These are phyloP conservation scores for Apus apus DNA, from an alignment of 2,113 vertebrate genomes.

Conservation along the genomic window DNA sequence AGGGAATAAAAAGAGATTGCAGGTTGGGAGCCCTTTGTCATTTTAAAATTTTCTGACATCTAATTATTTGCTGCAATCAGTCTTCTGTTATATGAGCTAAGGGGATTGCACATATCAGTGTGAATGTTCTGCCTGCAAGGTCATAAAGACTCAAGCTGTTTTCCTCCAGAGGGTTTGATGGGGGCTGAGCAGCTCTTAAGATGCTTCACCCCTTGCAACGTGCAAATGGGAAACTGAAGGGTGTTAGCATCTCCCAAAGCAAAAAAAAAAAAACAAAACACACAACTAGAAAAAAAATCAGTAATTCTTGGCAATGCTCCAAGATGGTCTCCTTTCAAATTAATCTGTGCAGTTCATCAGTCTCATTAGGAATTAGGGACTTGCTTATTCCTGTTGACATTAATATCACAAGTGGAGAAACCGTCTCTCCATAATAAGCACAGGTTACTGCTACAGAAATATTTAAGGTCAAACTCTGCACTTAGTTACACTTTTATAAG, in stretches of 20 bases:
- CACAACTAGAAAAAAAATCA: neutral
- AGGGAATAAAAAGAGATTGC: neutral
- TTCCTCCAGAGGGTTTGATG: neutral
- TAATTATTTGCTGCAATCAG: neutral
- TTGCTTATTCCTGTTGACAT: neutral
- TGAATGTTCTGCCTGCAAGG: neutral
- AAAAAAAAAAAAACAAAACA: neutral
- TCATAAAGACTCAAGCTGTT: neutral
- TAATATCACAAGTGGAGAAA: neutral
- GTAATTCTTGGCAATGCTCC: neutral
- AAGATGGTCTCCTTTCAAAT: neutral
- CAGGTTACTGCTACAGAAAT: neutral
- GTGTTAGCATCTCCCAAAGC: neutral
- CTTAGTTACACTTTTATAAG: neutral
- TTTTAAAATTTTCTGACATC: neutral
- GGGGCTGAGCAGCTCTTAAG: neutral
- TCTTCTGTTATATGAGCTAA: neutral
- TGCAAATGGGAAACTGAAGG: neutral
- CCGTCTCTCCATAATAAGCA: neutral
- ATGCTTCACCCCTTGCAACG: neutral
- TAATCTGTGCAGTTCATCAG: neutral
- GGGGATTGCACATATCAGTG: neutral
- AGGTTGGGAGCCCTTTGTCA: neutral
- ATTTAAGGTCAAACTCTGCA: neutral
- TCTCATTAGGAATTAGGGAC: neutral